Evolutionary conservation across 2,797 vertebrate species (phyloP).

Genomic region (Rousettus madagascariensis): DNA sequence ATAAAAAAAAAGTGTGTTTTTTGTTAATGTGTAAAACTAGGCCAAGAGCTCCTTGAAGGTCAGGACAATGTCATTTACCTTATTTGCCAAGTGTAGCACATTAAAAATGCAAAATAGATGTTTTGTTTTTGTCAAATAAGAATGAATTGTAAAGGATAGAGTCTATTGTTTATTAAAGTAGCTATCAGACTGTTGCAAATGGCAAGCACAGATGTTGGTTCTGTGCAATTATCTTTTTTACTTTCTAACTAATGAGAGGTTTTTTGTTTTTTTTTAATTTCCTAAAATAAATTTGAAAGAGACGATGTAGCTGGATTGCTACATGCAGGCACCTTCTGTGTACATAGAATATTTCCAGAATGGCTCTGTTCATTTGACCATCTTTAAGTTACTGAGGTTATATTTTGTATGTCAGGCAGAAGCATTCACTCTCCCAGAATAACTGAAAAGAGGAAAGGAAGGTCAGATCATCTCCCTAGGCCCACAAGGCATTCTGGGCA

Average conservation of each 20-base stretch:
- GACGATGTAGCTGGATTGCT: background rate
- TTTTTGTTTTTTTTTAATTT: background rate
- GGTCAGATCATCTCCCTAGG: conserved; percentile 10
- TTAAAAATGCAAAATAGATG: background rate
- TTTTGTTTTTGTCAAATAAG: background rate
- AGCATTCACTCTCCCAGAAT: background rate
- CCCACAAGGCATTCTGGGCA: background rate
- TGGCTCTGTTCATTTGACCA: background rate
- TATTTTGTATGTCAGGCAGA: conserved; percentile 39
- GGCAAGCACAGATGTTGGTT: background rate
- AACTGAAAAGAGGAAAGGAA: conserved; percentile 45
- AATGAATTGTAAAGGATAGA: background rate
- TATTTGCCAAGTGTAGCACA: background rate
- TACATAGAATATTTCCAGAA: background rate
- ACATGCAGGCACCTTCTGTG: background rate
- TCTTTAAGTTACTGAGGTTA: conserved; percentile 19
- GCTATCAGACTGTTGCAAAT: background rate
- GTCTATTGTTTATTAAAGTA: background rate
- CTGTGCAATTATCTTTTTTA: background rate
- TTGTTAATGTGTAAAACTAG: background rate
- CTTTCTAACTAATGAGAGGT: background rate
- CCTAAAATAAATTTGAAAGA: conserved; percentile 38
- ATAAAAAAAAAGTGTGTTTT: background rate
- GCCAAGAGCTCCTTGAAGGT: background rate
- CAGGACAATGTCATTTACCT: background rate